Base-by-base conservation (phyloP, 2,113 vertebrate species). In the Tachycineta bicolor region DNA sequence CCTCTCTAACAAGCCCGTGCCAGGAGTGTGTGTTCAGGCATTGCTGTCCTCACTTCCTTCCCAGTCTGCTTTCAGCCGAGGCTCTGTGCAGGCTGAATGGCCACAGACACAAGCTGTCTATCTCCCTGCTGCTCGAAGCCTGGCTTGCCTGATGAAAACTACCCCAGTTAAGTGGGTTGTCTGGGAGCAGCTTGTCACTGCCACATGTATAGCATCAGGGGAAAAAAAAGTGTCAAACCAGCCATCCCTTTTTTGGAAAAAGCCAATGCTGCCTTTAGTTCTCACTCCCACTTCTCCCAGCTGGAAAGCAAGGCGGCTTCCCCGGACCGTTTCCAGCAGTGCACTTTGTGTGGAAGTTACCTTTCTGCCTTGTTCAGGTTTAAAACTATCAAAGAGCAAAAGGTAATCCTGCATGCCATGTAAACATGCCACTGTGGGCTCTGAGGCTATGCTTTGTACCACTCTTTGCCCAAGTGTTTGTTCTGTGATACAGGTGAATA, bases 161-260 rank as follows among this genome's bases (percentile, higher is more conserved):
- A 69, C 71, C 78, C 77, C 56, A 73, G 55, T 63, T 50, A 65
- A 89, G 89, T 20, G 68, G 92, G 63, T 63, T 58, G 70, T 50
- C 65, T 11, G 2, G 12, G 68, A 96, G 92, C 77, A 80, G 63
- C 17, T 62, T 47, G 77, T 85, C 82, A 50, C 60, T 33, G 37
- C 74, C 37, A 58, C 87, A 56, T 44, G 52, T 69, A 82, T 26
- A 94, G 59, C 67, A 69, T 31, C 12, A 47, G 37, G 37, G 39
- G 17, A 1, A 3, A 5, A 13, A 73, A 79, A 16, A 49, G 92
- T 34, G 76, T 47, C 79, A 69, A 74, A 81, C 49, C 85, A 90
- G 79, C 81, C 81, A 71, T 37, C 76, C 95, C 83, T 95, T 65
- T 97, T 97, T 93, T 96, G 90, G 92, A 68, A 96, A 65, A 90